Evolutionary conservation across 2,888 invertebrate species (phyloP), one percentile per base, ranked within the genome.

Genomic region (Tetheella fluctuosa): DNA sequence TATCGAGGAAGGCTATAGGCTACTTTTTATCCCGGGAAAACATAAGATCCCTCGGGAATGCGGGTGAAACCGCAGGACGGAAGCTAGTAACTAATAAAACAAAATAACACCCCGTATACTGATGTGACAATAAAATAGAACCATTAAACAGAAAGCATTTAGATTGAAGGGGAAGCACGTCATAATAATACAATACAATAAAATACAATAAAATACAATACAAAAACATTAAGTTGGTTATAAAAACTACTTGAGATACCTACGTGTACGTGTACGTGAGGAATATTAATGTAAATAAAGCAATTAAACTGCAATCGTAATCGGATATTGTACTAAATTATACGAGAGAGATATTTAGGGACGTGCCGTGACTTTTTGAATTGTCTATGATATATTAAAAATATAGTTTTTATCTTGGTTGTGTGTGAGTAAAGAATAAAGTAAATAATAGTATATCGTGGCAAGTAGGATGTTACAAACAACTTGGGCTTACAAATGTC

Each of bases 71-170:
- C 25, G 25, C 25, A 6, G 25, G 25, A 6, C 6, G 25, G 25
- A 25, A 25, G 6, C 25, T 25, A 6, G 6, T 2, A 25, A 25
- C 25, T 25, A 25, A 25, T 6, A 25, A 25, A 4, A 48, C 8
- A 20, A 6, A 13, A 10, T 2, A 48, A n/a, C 70, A 72, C 0
- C 62, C 70, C 68, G 64, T 74, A 71, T 52, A 67, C n/a, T 57
- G n/a, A 55, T 59, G 68, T 60, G 68, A 77, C 78, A 82, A 77
- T 81, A 81, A 81, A 81, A 79, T 63, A 58, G 60, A 64, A 68
- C 68, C 77, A 79, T 77, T 75, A 76, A 79, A 78, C 64, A 68
- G 62, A 70, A 74, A 68, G 70, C 74, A 77, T 76, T 78, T 67
- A 75, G 70, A 70, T 64, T 65, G 68, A 65, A 64, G n/a, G 62